Evolutionary conservation across 2,797 vertebrate species (phyloP), one percentile per base, ranked within the genome.

Genomic region (Coilia nasus): DNA sequence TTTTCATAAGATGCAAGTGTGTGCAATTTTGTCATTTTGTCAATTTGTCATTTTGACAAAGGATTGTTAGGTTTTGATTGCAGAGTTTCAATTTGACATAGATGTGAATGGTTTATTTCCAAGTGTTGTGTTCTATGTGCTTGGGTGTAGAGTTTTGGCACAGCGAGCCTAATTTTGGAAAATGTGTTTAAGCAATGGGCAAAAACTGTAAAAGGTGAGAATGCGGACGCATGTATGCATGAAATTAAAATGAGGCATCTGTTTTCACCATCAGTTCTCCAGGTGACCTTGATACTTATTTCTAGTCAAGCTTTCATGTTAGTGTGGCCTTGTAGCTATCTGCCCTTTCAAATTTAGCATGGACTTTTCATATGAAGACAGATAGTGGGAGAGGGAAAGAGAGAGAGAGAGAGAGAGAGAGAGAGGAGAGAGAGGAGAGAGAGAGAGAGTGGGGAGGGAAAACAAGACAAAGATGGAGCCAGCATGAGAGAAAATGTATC

Each of bases 401-500:
- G 57, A 25, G 44, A 85, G 64, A 11, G 21, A 75, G 46, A 56
- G 44, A 75, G 44, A 11, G 50, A 50, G 54, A 64, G 85, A 82
- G 35, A 78, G 71, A 44, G 31, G 1, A 31, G 6, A 44, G 31
- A 12, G 71, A 14, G 6, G 31, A 44, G 15, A 78, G 15, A 78
- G 71, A 78, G 31, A 21, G 28, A 75, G 67, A 17, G 28, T 35
- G 15, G 35, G 67, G 6, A 75, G 41, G 31, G 35, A 78, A 44
- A 78, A 21, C 31, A 44, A 35, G 64, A 71, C 25, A 78, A 44
- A 78, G 35, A 41, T 21, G 31, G 19, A 6, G 7, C 1, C 4
- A 78, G 17, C 1, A 10, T 6, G 21, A 19, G 14, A 21, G 35
- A 44, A 21, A 31, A 71, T 25, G 64, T 71, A 31, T 35, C 25